Conservation (phyloP, 2,888 invertebrate genomes). For the Meta bourneti region DNA sequence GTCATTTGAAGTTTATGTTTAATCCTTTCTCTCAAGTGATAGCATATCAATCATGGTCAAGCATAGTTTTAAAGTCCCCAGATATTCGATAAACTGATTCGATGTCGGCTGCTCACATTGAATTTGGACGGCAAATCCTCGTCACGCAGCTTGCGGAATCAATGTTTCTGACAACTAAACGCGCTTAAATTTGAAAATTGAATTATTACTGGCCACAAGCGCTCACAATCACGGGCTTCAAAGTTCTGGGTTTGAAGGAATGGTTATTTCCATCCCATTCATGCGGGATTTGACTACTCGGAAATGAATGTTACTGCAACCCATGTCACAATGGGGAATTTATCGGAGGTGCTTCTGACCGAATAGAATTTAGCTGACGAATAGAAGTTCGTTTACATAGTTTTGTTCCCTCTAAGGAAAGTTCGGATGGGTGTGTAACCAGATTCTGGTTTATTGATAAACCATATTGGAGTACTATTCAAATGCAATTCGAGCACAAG, state of each 20-base stretch:
- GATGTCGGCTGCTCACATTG: constrained; percentile 5
- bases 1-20: background rate
- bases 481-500: too few species aligned
- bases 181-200: constrained; percentile 24
- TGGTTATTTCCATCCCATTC: background rate
- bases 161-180: constrained; percentile 29
- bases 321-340: background rate
- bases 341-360: background rate
- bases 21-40: background rate
- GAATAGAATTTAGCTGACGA: background rate
- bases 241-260: background rate
- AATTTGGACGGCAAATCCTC: constrained; percentile 14
- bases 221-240: too few species aligned
- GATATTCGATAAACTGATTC: constrained; percentile 7
- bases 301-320: background rate
- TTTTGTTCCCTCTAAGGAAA: background rate
- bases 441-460: too few species aligned
- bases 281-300: background rate
- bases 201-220: constrained; percentile 8
- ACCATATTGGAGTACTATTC: too few species aligned
- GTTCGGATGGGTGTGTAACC: too few species aligned
- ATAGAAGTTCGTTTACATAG: background rate
- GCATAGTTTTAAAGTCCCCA: constrained; percentile 20
- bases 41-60: constrained; percentile 1
- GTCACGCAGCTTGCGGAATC: constrained; percentile 15